Base-by-base conservation (phyloP, 2,797 vertebrate species). In the Cirrhinus mrigala region DNA sequence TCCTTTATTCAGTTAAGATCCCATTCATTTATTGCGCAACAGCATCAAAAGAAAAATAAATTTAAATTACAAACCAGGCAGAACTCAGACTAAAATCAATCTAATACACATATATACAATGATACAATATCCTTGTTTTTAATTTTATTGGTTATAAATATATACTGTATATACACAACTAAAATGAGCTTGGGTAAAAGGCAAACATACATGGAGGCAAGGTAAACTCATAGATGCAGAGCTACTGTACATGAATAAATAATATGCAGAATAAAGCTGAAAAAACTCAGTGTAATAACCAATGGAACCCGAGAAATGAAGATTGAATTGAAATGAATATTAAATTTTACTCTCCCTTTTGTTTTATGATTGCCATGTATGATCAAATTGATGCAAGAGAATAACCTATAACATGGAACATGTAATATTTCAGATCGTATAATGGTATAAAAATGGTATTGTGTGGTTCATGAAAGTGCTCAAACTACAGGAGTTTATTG, bases 91-190 rank as follows among this genome's bases (percentile, higher is more conserved):
- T 91, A 88, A 89, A 91, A 89, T 90, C 85, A 85, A 58, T 76
- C 88, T 94, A 60, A 88, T 94, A 94, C 90, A 94, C 84, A 62
- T 94, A 94, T 94, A 89, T 93, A 95, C 92, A 93, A 88, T 86
- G 82, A 89, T 93, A 94, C 92, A 93, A 88, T 87, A 82, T 88
- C 91, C 86, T 85, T 50, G 73, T 44, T 79, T 85, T 79, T 83
- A 54, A 85, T 83, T 62, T 58, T 78, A 71, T 18, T 85, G 40
- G 54, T 78, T 66, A 79, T 46, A 69, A 79, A 70, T 84, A 84
- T 58, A 71, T 71, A 85, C 37, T 46, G 24, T 88, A 85, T 91
- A 90, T 90, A 87, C 91, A 94, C 88, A 90, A 84, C 86, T 85
- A 89, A 86, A 87, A 14, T 8, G 56, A 79, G 60, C 79, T 68